phyloP scores from a whole-genome alignment of 2,113 vertebrate genomes.

The Neodon shergylaensis region DNA sequence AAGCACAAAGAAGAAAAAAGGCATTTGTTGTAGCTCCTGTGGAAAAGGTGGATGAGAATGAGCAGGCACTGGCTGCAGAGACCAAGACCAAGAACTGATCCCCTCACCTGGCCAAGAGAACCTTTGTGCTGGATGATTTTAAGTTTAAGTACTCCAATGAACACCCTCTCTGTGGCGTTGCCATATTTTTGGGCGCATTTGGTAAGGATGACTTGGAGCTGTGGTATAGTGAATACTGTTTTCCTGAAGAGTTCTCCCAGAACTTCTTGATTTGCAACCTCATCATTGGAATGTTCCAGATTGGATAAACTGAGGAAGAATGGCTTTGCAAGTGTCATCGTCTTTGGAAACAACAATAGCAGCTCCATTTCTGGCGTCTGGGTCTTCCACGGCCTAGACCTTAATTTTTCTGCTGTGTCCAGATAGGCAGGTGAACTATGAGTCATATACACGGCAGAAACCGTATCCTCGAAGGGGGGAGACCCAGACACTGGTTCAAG shows the following conservation, averaged over 20 bases:
- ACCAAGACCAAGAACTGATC: no score
- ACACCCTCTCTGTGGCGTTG: slow-evolving; percentile 91
- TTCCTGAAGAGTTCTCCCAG: slow-evolving; percentile 89
- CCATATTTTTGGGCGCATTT: slow-evolving; percentile 94
- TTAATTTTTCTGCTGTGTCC: slow-evolving; percentile 91
- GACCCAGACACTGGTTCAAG: slow-evolving; percentile 92
- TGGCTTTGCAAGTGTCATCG: slow-evolving; percentile 92
- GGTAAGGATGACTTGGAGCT: slow-evolving; percentile 93
- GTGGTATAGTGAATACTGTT: slow-evolving; percentile 94
- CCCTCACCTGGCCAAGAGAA: slow-evolving; percentile 70
- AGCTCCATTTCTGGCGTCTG: slow-evolving; percentile 94
- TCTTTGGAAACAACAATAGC: slow-evolving; percentile 92
- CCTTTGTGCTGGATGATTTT: slow-evolving; percentile 95
- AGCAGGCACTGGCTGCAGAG: no score
- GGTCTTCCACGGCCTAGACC: slow-evolving; percentile 94
- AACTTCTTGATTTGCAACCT: slow-evolving; percentile 98
- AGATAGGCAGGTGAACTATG: slow-evolving; percentile 95
- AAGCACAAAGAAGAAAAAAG: no score
- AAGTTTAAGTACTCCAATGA: slow-evolving; percentile 96
- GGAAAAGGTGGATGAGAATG: no score
- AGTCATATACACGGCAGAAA: slow-evolving; percentile 94
- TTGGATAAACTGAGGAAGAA: slow-evolving; percentile 95
- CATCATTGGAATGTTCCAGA: slow-evolving; percentile 96
- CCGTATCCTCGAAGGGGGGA: slow-evolving; percentile 90
- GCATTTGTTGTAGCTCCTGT: no score